Evolutionary conservation across 2,797 vertebrate genomes (phyloP).

Genomic region (Phataginus tetradactyla): DNA sequence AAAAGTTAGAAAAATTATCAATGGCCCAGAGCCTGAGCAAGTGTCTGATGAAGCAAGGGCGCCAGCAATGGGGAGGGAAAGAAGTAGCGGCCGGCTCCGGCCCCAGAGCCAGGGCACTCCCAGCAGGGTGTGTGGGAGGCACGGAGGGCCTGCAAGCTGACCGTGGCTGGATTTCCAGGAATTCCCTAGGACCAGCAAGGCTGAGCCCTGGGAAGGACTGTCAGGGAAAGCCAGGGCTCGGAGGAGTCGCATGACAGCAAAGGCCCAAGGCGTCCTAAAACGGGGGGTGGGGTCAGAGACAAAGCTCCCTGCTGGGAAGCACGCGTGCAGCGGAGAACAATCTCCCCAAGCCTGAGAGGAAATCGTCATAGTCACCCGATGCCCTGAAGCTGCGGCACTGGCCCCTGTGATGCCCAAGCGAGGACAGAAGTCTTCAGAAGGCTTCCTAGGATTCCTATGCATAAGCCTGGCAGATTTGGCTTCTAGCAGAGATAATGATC

Average conservation of each 20-base stretch:
- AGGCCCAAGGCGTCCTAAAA: background rate
- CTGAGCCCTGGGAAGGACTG: background rate
- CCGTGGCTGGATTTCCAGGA: background rate
- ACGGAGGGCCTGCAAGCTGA: background rate
- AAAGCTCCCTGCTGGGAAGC: background rate
- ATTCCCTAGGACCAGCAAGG: background rate
- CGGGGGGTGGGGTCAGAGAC: no score
- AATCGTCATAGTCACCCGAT: background rate
- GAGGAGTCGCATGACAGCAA: background rate
- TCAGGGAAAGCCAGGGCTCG: background rate
- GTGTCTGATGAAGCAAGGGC: background rate
- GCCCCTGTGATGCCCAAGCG: background rate
- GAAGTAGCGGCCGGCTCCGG: background rate
- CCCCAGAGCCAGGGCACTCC: background rate
- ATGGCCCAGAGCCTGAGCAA: background rate
- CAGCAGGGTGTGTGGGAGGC: background rate
- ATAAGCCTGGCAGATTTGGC: background rate
- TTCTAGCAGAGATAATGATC: background rate
- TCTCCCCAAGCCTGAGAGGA: background rate
- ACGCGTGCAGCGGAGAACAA: background rate
- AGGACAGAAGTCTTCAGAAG: background rate
- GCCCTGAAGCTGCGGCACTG: background rate
- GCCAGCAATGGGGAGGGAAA: background rate
- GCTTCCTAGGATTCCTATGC: background rate
- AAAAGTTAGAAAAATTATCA: background rate